Evolutionary conservation across 1,140 invertebrate species (phyloP).

Genomic region (Pachypeltis micranthus): DNA sequence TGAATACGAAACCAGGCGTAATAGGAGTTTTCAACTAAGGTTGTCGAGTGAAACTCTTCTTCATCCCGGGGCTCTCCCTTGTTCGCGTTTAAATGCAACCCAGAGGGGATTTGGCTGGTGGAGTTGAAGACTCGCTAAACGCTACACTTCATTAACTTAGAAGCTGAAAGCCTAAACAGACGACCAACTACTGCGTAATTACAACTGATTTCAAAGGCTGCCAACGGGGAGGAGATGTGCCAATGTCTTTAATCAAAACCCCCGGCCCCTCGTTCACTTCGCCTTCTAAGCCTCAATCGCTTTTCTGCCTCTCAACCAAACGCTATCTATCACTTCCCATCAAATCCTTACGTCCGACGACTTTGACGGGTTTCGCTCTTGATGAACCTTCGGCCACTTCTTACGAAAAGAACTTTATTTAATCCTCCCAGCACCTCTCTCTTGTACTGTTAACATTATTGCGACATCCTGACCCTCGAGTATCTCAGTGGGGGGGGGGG

Average conservation of each 20-base stretch:
- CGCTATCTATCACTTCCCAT: conserved; percentile 4
- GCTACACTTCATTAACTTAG: conserved; percentile 1
- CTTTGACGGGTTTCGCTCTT: background rate
- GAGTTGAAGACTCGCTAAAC: conserved; percentile 2
- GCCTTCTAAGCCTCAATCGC: background rate
- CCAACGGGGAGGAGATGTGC: background rate
- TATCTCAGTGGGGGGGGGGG: too few relatives aligned
- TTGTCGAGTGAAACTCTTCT: background rate
- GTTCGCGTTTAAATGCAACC: background rate
- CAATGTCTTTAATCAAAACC: conserved; percentile 3
- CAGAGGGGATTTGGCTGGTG: background rate
- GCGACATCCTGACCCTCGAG: too few relatives aligned
- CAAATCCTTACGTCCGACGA: background rate
- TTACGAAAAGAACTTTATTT: background rate
- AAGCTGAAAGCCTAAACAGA: conserved; percentile 6
- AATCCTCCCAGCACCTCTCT: background rate
- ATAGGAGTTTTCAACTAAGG: background rate
- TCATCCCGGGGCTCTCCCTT: background rate
- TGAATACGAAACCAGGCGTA: background rate
- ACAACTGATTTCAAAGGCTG: conserved; percentile 6
- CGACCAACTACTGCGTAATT: conserved; percentile 5
- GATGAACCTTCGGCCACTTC: background rate
- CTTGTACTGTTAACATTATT: background rate
- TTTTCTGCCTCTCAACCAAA: background rate
- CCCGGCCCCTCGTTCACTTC: background rate